Base-by-base conservation (phyloP, 2,888 invertebrate genomes). In the Eupithecia insigniata region DNA sequence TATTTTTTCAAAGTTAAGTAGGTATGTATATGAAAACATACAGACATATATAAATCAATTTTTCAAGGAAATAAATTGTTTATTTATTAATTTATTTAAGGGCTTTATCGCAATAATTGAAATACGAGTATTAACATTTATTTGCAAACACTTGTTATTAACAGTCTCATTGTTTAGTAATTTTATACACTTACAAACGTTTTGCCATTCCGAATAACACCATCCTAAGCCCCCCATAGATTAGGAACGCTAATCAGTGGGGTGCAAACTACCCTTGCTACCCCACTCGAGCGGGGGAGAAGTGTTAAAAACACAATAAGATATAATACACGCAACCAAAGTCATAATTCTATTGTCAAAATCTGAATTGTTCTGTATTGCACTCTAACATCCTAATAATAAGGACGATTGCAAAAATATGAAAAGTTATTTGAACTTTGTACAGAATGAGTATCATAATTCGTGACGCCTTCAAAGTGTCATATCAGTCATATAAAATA, bases 301-400 rank as follows among this genome's bases (percentile, higher is more conserved):
- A 90, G 92, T 93, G 92, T 92, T 92, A 92, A 92, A 93, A 93
- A 93, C 87, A 93, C 92, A 92, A 93, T 93, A 92, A 92, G 88
- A 89, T 88, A 90, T 88, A 89, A 90, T 89, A 90, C 85, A 79
- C 78, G 76, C 77, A 66, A 78, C 76, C 76, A 80, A 39, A 74
- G 39, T 65, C 72, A 64, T 70, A 66, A 4, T 71, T 67, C 60
- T 18, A 22, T 8, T 0, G 36, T 67, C 68, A 69, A 78, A 77
- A 76, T 46, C n/a, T 22, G 18, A 73, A 62, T 10, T 36, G 51
- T 66, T 46, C 68, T 7, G 82, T 76, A 77, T 58, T 82, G 65
- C 46, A 69, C 84, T 74, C 64, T 88, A 85, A 66, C 2, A 0
- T 46, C n/a, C 3, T 28, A 3, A 2, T 0, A 6, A 74, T 83